A percentile compares a stretch with the other conserved stretches of the same genome.
These are phyloP conservation scores for Myanophis thanlyinensis DNA, from an alignment of 2,113 vertebrate species.

Conservation along the genomic window DNA sequence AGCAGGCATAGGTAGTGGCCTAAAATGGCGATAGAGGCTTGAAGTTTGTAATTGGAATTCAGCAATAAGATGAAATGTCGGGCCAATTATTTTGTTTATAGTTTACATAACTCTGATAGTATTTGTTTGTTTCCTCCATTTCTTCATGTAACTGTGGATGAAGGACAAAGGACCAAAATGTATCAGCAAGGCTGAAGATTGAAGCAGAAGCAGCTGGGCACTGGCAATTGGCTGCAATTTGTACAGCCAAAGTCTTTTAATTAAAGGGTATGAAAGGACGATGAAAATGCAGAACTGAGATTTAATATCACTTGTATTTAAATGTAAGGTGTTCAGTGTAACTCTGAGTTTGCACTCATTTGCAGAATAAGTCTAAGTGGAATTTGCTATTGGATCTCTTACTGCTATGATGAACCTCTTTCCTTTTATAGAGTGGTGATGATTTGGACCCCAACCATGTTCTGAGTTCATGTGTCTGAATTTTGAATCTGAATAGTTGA, in stretches of 20 bases:
- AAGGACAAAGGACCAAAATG: neutral
- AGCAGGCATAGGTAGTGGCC: neutral
- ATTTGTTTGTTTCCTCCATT: neutral
- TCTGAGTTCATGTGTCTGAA: conserved; percentile 91
- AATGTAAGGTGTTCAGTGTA: neutral
- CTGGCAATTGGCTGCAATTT: neutral
- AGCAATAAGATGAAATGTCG: neutral
- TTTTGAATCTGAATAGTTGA: neutral
- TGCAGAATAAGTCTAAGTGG: neutral
- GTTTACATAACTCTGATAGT: neutral
- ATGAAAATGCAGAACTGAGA: neutral
- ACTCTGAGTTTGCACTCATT: neutral
- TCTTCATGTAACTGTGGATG: neutral
- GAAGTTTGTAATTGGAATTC: neutral
- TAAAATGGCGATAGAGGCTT: neutral
- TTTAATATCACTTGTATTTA: neutral
- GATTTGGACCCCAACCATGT: conserved; percentile 94
- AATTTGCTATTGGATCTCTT: neutral
- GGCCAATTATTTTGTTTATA: neutral
- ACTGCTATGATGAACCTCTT: neutral
- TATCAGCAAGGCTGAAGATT: too few species aligned
- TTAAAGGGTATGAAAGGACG: neutral
- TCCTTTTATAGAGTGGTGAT: conserved; percentile 81
- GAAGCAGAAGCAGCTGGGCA: neutral
- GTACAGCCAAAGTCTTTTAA: neutral